phyloP scores from a whole-genome alignment of 2,113 vertebrate species.

The Sceloporus tristichus region DNA sequence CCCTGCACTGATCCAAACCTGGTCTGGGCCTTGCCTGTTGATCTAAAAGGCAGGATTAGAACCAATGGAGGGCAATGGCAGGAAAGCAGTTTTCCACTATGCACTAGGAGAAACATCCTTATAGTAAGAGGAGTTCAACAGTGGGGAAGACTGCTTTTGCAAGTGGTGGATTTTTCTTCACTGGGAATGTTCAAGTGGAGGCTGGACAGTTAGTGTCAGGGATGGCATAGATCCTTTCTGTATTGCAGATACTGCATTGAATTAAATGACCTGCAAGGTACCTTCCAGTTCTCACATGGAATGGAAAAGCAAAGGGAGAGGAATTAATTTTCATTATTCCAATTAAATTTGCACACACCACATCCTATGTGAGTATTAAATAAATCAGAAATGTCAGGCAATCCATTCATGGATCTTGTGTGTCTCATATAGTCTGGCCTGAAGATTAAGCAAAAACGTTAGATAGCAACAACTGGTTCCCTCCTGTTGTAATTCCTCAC shows the following conservation, averaged over 20 bases:
- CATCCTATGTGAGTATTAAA: not conserved
- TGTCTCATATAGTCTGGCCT: not conserved
- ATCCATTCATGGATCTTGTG: not conserved
- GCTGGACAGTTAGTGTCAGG: not conserved
- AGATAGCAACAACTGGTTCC: slow-evolving; percentile 35
- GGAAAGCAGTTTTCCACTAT: not conserved
- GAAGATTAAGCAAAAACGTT: not conserved
- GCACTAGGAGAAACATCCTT: not conserved
- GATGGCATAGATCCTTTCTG: too few relatives aligned
- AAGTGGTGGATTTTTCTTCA: not conserved
- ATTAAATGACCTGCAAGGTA: not conserved
- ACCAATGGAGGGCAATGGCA: not conserved
- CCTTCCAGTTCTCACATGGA: not conserved
- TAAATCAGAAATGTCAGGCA: not conserved
- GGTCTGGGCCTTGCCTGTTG: not conserved
- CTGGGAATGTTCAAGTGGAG: not conserved
- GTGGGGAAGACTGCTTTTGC: not conserved
- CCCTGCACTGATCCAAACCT: too few relatives aligned
- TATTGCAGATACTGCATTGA: not conserved
- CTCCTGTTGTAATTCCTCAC: not conserved
- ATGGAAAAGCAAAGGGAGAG: not conserved
- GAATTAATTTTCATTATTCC: not conserved
- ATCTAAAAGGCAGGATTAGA: not conserved
- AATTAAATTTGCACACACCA: not conserved
- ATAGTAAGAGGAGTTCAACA: not conserved